Percentiles rank a stretch among this genome's conserved stretches.
Evolutionary conservation across 2,797 vertebrate genomes (phyloP).

Genomic region (Eremophila alpestris): DNA sequence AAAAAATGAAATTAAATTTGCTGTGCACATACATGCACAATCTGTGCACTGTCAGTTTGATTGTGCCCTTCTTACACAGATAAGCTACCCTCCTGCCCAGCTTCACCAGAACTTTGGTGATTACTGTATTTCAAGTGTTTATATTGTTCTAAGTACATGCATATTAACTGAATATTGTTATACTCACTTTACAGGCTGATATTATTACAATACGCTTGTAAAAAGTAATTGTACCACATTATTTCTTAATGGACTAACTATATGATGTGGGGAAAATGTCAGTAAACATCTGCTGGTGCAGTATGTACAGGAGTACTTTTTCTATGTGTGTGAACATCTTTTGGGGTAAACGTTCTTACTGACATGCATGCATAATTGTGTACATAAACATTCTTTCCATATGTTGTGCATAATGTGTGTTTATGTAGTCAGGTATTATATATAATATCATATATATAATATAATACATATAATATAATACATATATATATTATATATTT

Average conservation of each 20-base stretch:
- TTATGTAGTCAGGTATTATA: background rate
- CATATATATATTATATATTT: background rate
- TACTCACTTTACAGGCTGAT: background rate
- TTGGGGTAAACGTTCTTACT: background rate
- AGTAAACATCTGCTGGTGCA: background rate
- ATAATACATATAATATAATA: too few relatives aligned
- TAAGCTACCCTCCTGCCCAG: fast-evolving
- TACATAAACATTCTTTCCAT: background rate
- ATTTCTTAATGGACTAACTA: background rate
- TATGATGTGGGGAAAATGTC: background rate
- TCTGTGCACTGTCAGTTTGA: background rate
- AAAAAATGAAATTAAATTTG: background rate
- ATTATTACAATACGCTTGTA: background rate
- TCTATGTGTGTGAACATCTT: background rate
- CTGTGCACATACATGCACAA: fast-evolving
- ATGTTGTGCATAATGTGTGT: background rate
- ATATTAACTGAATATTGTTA: background rate
- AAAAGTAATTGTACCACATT: background rate
- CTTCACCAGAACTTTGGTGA: background rate
- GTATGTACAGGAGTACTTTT: background rate
- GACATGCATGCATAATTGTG: background rate
- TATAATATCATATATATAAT: too few relatives aligned
- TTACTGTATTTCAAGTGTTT: background rate
- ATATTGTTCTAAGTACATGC: background rate
- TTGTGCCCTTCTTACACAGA: background rate